Evolutionary conservation across 2,113 vertebrate genomes (phyloP).

Genomic region (Diphyllodes magnificus): DNA sequence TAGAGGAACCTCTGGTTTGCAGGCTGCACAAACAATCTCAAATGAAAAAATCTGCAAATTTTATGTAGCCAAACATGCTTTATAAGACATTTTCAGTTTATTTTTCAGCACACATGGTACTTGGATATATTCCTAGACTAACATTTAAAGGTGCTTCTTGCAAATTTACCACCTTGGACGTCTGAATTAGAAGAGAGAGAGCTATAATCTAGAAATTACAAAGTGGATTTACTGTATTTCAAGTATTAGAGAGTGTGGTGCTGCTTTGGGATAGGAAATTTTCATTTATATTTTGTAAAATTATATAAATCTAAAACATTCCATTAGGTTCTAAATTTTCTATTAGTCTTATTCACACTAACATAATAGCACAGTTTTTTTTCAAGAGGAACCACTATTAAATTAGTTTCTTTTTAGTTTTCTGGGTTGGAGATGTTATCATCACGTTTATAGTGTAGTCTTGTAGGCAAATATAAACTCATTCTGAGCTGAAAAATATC

Average conservation of each 20-base stretch:
- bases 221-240: not conserved
- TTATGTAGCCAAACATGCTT: not conserved
- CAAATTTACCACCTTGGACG: not conserved
- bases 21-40: not conserved
- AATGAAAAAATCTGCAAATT: not conserved
- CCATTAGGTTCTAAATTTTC: not conserved
- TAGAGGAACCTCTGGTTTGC: not conserved
- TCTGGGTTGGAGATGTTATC: not conserved
- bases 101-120: accelerated
- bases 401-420: not conserved
- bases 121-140: not conserved
- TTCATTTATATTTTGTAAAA: not conserved
- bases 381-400: not conserved
- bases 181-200: not conserved
- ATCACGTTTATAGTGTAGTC: not conserved
- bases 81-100: not conserved
- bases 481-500: not conserved
- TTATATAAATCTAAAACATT: not conserved
- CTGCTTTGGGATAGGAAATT: not conserved
- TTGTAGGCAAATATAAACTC: not conserved
- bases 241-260: not conserved
- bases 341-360: not conserved
- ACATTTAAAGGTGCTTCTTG: not conserved
- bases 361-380: not conserved
- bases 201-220: not conserved